These are phyloP conservation scores for Biston stratarius DNA, from an alignment of 2,888 invertebrate species.

Conservation along the genomic window DNA sequence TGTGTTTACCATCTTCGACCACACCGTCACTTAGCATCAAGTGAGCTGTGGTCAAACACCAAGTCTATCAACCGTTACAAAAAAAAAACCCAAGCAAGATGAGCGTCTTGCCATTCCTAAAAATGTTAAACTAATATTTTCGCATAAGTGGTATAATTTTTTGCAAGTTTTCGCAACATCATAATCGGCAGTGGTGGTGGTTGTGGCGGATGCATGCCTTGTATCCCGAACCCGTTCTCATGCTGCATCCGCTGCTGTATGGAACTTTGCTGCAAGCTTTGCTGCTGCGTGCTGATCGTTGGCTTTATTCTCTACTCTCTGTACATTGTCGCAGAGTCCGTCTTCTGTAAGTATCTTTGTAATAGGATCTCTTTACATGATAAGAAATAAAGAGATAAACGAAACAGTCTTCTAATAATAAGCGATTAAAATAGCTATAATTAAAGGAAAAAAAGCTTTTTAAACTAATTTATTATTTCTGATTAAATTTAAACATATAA, in stretches of 20 bases:
- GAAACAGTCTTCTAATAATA: too few relatives aligned
- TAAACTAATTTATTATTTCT: too few relatives aligned
- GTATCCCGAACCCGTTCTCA: slow-evolving; percentile 59
- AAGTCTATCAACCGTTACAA: too few relatives aligned
- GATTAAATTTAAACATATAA: too few relatives aligned
- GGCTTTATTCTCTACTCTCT: slow-evolving; percentile 49
- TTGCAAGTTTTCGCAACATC: slow-evolving; percentile 62
- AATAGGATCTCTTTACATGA: background rate
- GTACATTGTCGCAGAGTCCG: slow-evolving; percentile 51
- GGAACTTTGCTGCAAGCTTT: slow-evolving; percentile 52
- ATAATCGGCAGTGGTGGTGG: slow-evolving; percentile 56
- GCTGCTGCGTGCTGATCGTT: slow-evolving; percentile 55
- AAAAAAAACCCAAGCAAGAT: too few relatives aligned
- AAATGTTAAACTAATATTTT: background rate
- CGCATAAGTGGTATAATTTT: background rate
- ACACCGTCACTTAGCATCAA: too few relatives aligned
- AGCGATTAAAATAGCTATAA: too few relatives aligned
- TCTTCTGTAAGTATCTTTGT: slow-evolving; percentile 51
- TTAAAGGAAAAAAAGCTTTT: too few relatives aligned
- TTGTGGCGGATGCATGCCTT: slow-evolving; percentile 46
- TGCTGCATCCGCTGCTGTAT: slow-evolving; percentile 60
- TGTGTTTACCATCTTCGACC: too few relatives aligned
- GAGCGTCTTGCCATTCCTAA: too few relatives aligned
- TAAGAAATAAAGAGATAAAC: too few relatives aligned
- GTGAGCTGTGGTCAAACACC: too few relatives aligned